Conservation (phyloP, 2,888 invertebrate species). For the Melieria picta region DNA sequence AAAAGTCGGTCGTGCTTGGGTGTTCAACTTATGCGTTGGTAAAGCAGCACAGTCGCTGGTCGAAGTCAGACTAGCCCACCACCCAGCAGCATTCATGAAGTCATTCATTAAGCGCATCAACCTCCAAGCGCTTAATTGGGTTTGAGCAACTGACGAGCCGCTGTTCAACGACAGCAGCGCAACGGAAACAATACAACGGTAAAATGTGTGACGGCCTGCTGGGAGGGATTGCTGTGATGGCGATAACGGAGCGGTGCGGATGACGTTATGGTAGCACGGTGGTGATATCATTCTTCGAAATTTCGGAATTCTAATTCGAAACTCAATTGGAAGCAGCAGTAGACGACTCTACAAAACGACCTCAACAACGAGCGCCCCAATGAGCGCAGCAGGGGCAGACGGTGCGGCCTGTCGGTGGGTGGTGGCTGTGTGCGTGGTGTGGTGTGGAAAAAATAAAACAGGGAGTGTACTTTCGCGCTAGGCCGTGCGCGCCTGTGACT, state of each 20-base stretch:
- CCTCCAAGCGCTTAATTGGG: not conserved
- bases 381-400: too few relatives aligned
- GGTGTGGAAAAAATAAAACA: slow-evolving; percentile 53
- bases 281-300: slow-evolving; percentile 48
- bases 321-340: slow-evolving; percentile 34
- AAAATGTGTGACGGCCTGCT: slow-evolving; percentile 20
- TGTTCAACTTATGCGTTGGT: too few relatives aligned
- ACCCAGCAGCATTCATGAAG: not conserved
- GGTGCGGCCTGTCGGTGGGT: too few relatives aligned
- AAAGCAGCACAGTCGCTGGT: too few relatives aligned
- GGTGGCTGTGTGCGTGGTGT: slow-evolving; percentile 30
- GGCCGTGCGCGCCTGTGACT: slow-evolving; percentile 33
- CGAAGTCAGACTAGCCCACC: too few relatives aligned
- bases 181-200: slow-evolving; percentile 18
- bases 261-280: slow-evolving; percentile 24
- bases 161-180: too few relatives aligned
- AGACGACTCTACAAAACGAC: slow-evolving; percentile 11
- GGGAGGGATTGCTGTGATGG: not conserved
- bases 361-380: too few relatives aligned
- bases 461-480: slow-evolving; percentile 58
- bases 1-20: too few relatives aligned
- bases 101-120: slow-evolving; percentile 20
- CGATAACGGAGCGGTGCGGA: slow-evolving; percentile 19
- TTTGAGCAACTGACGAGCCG: not conserved
- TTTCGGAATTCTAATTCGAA: slow-evolving; percentile 43